Conservation (phyloP, 1,140 invertebrate genomes). For the Nephotettix cincticeps region DNA sequence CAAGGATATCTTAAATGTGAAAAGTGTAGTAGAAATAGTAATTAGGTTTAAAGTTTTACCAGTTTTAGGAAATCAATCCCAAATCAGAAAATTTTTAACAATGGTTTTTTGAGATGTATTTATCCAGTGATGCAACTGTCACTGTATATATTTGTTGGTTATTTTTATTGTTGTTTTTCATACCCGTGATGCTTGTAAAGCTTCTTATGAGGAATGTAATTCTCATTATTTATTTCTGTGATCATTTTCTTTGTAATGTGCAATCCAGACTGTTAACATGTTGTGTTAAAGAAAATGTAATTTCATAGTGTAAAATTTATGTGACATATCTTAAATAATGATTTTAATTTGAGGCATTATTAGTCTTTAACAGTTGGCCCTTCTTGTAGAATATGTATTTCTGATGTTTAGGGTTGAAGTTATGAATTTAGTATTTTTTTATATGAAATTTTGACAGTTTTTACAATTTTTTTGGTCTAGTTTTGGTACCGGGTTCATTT, state of each 20-base stretch:
- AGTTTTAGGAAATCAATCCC: not conserved
- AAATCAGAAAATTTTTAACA: not conserved
- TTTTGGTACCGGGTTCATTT: not conserved
- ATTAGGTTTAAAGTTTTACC: not conserved
- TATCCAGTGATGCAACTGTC: not conserved
- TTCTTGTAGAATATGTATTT: no score
- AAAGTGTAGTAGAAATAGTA: no score
- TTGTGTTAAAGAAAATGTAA: no score
- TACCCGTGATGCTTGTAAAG: conserved; percentile 18
- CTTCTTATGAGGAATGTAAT: conserved; percentile 32
- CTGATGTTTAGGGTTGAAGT: not conserved
- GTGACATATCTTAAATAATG: no score
- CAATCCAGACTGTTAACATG: no score
- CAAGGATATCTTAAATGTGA: no score
- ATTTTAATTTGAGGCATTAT: no score
- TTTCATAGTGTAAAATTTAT: no score
- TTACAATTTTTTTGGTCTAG: not conserved
- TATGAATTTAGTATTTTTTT: not conserved
- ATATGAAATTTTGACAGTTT: not conserved
- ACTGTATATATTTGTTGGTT: not conserved
- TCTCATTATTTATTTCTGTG: conserved; percentile 30
- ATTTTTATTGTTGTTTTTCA: conserved; percentile 2
- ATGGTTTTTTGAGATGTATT: not conserved
- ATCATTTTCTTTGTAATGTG: not conserved
- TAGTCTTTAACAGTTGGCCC: no score